Conservation (phyloP, 2,888 invertebrate species). For the Phorcus lineatus region DNA sequence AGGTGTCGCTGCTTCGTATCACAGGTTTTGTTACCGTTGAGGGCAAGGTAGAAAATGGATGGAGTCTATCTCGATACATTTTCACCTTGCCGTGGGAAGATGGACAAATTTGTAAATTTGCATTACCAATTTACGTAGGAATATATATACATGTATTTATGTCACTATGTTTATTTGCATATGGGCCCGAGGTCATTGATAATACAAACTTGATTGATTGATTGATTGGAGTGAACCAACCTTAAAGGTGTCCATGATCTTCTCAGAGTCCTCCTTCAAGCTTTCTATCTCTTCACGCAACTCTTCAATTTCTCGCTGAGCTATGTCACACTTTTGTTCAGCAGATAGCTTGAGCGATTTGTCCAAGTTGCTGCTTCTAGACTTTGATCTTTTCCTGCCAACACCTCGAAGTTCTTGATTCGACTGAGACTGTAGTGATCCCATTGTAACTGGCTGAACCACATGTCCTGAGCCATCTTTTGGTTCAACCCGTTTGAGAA, state of each 20-base stretch:
- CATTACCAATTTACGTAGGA: no score
- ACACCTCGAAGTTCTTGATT: conserved; percentile 56
- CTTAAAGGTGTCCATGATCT: conserved; percentile 72
- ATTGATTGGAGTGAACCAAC: conserved; percentile 45
- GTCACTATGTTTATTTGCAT: no score
- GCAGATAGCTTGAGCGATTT: conserved; percentile 69
- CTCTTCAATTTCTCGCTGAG: conserved; percentile 75
- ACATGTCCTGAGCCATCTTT: conserved; percentile 55
- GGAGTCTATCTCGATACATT: no score
- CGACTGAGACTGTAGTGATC: conserved; percentile 59
- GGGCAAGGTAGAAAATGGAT: no score
- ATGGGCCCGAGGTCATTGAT: no score
- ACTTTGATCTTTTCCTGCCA: conserved; percentile 72
- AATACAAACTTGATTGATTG: no score
- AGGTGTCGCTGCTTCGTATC: no score
- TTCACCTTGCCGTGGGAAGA: no score
- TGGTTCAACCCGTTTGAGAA: conserved; percentile 71
- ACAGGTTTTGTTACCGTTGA: no score
- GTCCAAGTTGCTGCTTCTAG: conserved; percentile 69
- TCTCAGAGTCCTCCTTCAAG: conserved; percentile 73
- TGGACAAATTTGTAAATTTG: no score
- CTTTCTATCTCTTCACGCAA: conserved; percentile 71
- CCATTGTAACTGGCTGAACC: conserved; percentile 31
- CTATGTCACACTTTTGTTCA: conserved; percentile 76
- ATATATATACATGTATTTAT: no score